phyloP scores from a whole-genome alignment of 2,888 invertebrate species.

The Amaurobius ferox region DNA sequence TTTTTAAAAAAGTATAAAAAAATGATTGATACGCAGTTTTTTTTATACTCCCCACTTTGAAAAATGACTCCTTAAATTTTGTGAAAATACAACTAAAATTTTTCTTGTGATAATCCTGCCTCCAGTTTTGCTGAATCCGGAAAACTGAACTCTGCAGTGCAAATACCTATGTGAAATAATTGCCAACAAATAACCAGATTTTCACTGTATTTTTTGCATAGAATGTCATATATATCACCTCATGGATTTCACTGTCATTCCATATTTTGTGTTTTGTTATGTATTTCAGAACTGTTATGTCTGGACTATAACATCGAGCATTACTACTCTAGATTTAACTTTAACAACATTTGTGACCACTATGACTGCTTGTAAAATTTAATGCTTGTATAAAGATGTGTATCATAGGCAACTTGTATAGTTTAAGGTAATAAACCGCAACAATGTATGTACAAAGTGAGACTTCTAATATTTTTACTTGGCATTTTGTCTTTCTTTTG shows the following conservation, averaged over 20 bases:
- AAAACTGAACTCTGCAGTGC: too few relatives aligned
- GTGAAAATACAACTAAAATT: too few relatives aligned
- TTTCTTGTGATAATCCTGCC: too few relatives aligned
- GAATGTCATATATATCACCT: not conserved
- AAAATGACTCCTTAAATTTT: too few relatives aligned
- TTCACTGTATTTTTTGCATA: not conserved
- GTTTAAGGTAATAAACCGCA: constrained; percentile 36
- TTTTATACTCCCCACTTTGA: too few relatives aligned
- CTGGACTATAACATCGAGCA: constrained; percentile 39
- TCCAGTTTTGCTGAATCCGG: too few relatives aligned
- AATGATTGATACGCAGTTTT: too few relatives aligned
- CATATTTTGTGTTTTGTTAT: not conserved
- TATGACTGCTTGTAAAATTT: constrained; percentile 42
- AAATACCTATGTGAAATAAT: too few relatives aligned
- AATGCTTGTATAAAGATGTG: constrained; percentile 58
- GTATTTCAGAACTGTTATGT: constrained; percentile 1
- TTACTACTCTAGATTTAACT: constrained; percentile 29
- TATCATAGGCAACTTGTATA: constrained; percentile 57
- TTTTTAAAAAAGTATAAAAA: too few relatives aligned
- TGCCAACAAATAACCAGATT: too few relatives aligned
- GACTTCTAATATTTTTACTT: constrained; percentile 23
- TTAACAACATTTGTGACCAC: constrained; percentile 8
- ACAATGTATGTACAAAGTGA: constrained; percentile 56
- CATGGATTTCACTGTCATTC: constrained; percentile 24
- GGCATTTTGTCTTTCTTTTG: constrained; percentile 19